Percentiles rank a stretch among this genome's conserved stretches.
Conservation (phyloP, 2,113 vertebrate species). For the Odobenus rosmarus region DNA sequence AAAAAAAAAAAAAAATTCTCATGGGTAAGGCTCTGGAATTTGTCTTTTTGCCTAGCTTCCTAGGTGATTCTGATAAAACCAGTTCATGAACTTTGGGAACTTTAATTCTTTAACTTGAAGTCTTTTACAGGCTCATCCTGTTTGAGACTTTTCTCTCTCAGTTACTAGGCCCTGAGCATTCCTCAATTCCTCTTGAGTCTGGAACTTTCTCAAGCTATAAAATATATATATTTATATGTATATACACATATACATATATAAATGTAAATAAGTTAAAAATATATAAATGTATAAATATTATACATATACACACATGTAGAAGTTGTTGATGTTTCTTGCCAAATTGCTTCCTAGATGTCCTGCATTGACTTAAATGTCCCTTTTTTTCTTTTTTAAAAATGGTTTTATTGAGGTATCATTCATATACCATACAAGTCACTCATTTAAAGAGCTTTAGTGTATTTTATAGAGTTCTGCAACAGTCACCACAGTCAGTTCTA, state of each 20-base stretch:
- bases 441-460: neutral
- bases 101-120: neutral
- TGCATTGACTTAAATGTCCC: neutral
- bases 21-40: neutral
- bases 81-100: neutral
- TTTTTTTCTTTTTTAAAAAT: neutral
- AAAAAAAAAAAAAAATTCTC: neutral
- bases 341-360: neutral
- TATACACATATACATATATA: neutral
- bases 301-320: neutral
- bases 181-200: neutral
- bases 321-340: neutral
- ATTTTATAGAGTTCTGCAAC: neutral
- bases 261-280: neutral
- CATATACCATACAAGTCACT: neutral
- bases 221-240: neutral
- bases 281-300: neutral
- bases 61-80: neutral
- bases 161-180: neutral
- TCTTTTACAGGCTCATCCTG: neutral
- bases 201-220: conserved; percentile 13
- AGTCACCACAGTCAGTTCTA: neutral
- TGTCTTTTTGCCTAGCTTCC: neutral
- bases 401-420: neutral
- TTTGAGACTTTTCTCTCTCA: conserved; percentile 28